These are phyloP conservation scores for Schizothorax lantsangensis DNA, from an alignment of 2,797 vertebrate species.

Conservation along the genomic window DNA sequence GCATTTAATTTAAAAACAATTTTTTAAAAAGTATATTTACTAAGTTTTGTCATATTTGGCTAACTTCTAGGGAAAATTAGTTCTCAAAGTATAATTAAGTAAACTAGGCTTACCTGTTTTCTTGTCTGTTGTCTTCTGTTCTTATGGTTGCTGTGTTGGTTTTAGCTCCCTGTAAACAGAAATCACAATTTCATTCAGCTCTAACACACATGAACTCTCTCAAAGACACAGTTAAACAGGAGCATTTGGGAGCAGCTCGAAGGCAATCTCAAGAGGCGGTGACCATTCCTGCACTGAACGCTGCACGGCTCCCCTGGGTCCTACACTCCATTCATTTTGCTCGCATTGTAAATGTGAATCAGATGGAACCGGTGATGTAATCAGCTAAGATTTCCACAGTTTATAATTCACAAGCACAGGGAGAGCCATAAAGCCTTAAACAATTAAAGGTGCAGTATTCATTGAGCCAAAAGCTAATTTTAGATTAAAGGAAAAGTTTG, in stretches of 20 bases:
- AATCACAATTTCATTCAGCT: conserved; percentile 61
- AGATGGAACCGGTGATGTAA: conserved; percentile 26
- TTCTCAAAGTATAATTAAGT: not conserved
- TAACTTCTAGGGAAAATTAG: not conserved
- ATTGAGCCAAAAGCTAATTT: not conserved
- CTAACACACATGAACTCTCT: conserved; percentile 21
- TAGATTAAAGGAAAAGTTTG: not conserved
- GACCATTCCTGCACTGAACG: conserved; percentile 75
- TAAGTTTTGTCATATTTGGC: not conserved
- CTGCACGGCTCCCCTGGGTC: conserved; percentile 78
- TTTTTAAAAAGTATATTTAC: not conserved
- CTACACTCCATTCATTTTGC: conserved; percentile 76
- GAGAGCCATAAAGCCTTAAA: conserved; percentile 8
- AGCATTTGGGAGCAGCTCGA: conserved; percentile 65
- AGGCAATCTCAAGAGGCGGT: conserved; percentile 78
- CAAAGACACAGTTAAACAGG: conserved; percentile 48
- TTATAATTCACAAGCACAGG: conserved; percentile 9
- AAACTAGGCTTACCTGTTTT: conserved; percentile 74
- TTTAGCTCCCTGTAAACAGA: conserved; percentile 76
- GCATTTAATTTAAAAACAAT: not conserved
- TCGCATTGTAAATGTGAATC: conserved; percentile 1
- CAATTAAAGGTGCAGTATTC: conserved; percentile 13
- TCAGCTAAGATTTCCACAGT: conserved; percentile 34
- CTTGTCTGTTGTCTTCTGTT: conserved; percentile 62
- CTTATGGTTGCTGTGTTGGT: conserved; percentile 61